Evolutionary conservation across 2,797 vertebrate species (phyloP).

Genomic region (Tamandua tetradactyla): DNA sequence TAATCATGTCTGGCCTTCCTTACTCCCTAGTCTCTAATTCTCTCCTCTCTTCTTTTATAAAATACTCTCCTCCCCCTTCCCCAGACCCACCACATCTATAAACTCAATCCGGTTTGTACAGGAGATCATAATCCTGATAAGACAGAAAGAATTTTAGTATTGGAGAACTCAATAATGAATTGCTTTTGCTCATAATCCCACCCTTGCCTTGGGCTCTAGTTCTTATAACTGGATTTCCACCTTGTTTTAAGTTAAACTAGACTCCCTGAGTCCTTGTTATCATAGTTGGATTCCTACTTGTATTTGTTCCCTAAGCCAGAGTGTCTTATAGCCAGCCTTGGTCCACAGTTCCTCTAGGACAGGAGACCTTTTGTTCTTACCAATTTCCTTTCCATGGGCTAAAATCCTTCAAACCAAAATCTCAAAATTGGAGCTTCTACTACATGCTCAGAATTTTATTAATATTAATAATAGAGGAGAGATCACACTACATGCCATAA

Average conservation of each 20-base stretch:
- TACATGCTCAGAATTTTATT: background rate
- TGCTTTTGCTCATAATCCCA: background rate
- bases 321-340: background rate
- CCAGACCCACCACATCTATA: background rate
- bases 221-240: background rate
- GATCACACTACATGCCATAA: background rate
- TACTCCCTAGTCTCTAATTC: background rate
- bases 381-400: background rate
- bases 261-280: background rate
- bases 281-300: background rate
- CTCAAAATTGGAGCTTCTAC: background rate
- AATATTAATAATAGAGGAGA: background rate
- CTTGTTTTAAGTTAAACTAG: background rate
- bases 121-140: background rate
- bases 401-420: background rate
- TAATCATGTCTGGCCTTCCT: background rate
- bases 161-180: background rate
- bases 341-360: background rate
- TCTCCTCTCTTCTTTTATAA: background rate
- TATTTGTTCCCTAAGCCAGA: background rate
- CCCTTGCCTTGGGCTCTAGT: background rate
- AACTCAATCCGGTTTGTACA: background rate
- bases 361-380: background rate
- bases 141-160: background rate
- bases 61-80: background rate